Base-by-base conservation (phyloP, 1,140 invertebrate species). In the Ctenoplectra terminalis region DNA sequence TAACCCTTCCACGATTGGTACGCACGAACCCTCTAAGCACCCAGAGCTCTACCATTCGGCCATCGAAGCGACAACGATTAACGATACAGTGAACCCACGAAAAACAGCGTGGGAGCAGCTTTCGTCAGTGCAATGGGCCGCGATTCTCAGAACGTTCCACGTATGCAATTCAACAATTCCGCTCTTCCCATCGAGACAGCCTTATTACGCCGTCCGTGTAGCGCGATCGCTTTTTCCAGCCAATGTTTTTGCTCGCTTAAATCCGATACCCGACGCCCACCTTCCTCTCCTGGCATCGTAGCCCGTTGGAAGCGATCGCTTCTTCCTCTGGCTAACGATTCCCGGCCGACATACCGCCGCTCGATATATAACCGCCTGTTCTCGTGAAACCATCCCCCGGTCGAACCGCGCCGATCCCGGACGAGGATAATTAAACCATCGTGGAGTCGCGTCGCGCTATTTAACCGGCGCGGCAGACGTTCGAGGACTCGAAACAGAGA, bases 401-500 rank as follows among this genome's bases (percentile, higher is more conserved):
- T 20, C 9, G 7, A n/a, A n/a, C 17, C 2, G 17, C 75, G 31
- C 2, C 64, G 83, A 87, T 90, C 80, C 83, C 79, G 78, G 87
- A 89, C 82, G 74, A 77, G 76, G 90, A 90, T 93, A 93, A 93
- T 93, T 93, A 92, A 93, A 88, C 86, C 92, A 90, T 93, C 88
- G 81, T 61, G 75, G 82, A 81, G 77, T 63, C 76, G 54, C 61
- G 83, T 64, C 40, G 61, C 56, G 66, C 46, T 82, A 78, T 72
- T 76, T 67, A 83, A 83, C 11, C 54, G 31, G 60, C 15, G 31
- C 34, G 46, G 37, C 46, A 67, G 31, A 67, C 72, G 82, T 77
- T 52, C 61, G 50, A n/a, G n/a, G n/a, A n/a, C 23, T n/a, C 48
- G 48, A 23, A 60, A 82, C 50, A 75, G 69, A 75, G 80, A 83